Evolutionary conservation across 2,113 vertebrate species (phyloP).

Genomic region (Erythrolamprus reginae): DNA sequence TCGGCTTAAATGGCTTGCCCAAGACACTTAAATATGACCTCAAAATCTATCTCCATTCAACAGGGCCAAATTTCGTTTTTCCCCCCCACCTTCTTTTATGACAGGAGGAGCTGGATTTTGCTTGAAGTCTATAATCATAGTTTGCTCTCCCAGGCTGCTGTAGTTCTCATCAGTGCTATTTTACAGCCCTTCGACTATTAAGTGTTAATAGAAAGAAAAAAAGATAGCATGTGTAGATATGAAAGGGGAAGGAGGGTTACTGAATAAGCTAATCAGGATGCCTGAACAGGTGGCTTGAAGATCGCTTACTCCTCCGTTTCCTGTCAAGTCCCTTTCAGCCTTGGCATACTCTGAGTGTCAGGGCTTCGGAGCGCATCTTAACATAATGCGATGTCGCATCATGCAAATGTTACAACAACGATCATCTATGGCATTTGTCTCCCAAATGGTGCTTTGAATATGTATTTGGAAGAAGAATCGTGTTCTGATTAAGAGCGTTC

Average conservation of each 20-base stretch:
- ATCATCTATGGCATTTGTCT: not conserved
- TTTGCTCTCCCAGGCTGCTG: slow-evolving; percentile 25
- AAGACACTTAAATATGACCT: slow-evolving; percentile 60
- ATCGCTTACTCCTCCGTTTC: slow-evolving; percentile 7
- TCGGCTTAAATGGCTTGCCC: slow-evolving; percentile 57
- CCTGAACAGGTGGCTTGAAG: slow-evolving; percentile 19
- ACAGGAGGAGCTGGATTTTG: slow-evolving; percentile 23
- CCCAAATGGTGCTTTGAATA: slow-evolving; percentile 13
- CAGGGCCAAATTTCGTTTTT: slow-evolving; percentile 57
- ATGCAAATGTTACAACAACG: not conserved
- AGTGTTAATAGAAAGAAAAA: slow-evolving; percentile 40
- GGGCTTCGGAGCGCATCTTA: slow-evolving; percentile 2
- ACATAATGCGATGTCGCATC: not conserved
- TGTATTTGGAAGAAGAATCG: slow-evolving; percentile 12
- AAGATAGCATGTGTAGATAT: not conserved
- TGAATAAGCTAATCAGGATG: slow-evolving; percentile 42
- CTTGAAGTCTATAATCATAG: slow-evolving; percentile 50
- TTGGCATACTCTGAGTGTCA: not conserved
- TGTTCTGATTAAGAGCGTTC: not conserved
- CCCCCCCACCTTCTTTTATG: not conserved
- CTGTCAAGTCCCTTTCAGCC: slow-evolving; percentile 6
- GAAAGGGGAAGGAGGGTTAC: not conserved
- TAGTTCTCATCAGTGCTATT: slow-evolving; percentile 31
- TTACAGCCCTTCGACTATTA: slow-evolving; percentile 50
- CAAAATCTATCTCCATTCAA: slow-evolving; percentile 56